Base-by-base conservation (phyloP, 2,113 vertebrate species). In the Zosterops japonicus region DNA sequence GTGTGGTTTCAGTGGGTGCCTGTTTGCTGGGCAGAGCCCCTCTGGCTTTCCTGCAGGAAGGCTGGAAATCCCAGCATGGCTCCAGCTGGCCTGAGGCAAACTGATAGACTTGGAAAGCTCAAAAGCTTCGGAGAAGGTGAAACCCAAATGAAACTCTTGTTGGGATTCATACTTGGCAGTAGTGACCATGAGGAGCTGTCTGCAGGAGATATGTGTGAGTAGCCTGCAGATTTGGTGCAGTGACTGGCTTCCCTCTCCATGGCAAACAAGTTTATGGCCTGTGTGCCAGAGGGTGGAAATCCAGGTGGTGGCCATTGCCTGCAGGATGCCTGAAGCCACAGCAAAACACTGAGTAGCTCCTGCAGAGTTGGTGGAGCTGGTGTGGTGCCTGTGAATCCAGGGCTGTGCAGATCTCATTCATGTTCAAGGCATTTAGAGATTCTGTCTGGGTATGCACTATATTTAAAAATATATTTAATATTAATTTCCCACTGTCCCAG, bases 1-100 rank as follows among this genome's bases (percentile, higher is more conserved):
- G 13, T 0, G 1, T 23, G 39, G 14, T 59, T 71, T 76, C 0
- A 0, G 7, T 1, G 7, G n/a, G 36, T 57, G 20, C 8, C 2
- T 0, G 8, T 46, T 70, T 65, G 18, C 27, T 76, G 46, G 17
- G 39, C 52, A 86, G 31, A 65, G 61, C 29, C 75, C 5, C 11
- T 81, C 11, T 0, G 2, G 36, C 11, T 14, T 85, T 60, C 46
- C 55, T 59, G 14, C 2, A 5, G 57, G 24, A 68, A 42, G 25
- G 18, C 44, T 93, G 52, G 2, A 3, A 33, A 59, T 83, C 35
- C 49, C 3, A 9, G 42, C 6, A 0, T 2, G 24, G 31, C 14
- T 63, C 9, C 33, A 21, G 27, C 55, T 87, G 12, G 49, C 20
- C 42, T 63, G 74, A 72, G 53, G 35, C 39, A 72, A 67, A 61